These are phyloP conservation scores for Dolichomitus sp. DNA, from an alignment of 2,888 invertebrate genomes.

Conservation along the genomic window DNA sequence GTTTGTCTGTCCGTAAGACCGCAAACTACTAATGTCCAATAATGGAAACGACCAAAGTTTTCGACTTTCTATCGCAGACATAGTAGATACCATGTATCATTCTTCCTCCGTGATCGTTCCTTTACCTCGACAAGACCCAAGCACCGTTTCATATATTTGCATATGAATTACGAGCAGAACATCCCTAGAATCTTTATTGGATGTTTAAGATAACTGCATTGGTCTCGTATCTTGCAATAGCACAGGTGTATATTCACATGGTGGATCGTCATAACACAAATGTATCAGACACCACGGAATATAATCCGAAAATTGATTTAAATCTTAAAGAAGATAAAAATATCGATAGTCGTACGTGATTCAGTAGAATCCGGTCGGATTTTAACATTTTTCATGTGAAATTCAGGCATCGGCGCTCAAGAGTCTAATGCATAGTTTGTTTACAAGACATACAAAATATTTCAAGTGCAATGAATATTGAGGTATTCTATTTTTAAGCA, in stretches of 20 bases:
- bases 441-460: too few species aligned
- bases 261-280: too few species aligned
- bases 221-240: not conserved
- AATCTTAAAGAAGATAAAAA: too few species aligned
- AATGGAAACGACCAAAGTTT: slow-evolving; percentile 4
- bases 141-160: not conserved
- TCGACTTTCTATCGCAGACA: slow-evolving; percentile 8
- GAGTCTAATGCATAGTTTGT: not conserved
- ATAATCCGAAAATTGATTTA: too few species aligned
- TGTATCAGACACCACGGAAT: too few species aligned
- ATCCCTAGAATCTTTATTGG: slow-evolving; percentile 76
- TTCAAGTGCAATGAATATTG: too few species aligned
- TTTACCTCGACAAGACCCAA: not conserved
- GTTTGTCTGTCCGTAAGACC: not conserved
- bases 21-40: slow-evolving; percentile 38
- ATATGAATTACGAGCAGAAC: slow-evolving; percentile 71
- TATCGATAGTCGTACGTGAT: too few species aligned
- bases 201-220: slow-evolving; percentile 74
- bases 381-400: slow-evolving; percentile 3
- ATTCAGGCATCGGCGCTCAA: not conserved
- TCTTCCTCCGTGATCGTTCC: not conserved
- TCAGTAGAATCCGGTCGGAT: too few species aligned
- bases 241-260: not conserved
- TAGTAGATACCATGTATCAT: not conserved
- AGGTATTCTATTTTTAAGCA: too few species aligned